Evolutionary conservation across 2,888 invertebrate species (phyloP).

Genomic region (Cyclophora albipunctata): DNA sequence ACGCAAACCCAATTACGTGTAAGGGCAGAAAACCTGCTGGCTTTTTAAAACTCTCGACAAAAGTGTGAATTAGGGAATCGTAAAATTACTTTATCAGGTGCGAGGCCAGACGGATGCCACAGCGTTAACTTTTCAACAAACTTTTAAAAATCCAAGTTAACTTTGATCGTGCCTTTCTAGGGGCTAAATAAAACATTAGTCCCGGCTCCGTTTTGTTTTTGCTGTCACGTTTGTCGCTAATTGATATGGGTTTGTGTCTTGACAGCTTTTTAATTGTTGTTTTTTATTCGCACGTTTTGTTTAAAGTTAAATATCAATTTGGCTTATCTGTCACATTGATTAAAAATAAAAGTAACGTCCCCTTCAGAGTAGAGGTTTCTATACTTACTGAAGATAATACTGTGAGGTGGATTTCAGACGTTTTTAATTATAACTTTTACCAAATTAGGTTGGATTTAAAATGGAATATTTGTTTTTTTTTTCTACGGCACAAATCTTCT

Average conservation of each 20-base stretch:
- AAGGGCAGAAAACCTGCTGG: conserved; percentile 46
- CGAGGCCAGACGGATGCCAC: conserved; percentile 53
- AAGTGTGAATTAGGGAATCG: conserved; percentile 69
- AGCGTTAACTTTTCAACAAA: conserved; percentile 55
- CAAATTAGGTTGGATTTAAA: no score
- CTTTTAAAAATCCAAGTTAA: conserved; percentile 73
- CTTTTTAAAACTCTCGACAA: conserved; percentile 68
- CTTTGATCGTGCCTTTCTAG: conserved; percentile 43
- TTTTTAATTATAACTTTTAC: no score
- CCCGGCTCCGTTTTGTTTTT: conserved; percentile 48
- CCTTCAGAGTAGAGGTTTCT: no score
- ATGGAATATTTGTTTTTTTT: no score
- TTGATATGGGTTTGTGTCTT: conserved; percentile 57
- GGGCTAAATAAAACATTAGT: conserved; percentile 64
- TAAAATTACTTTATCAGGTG: conserved; percentile 70
- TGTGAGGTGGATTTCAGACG: no score
- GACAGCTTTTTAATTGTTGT: conserved; percentile 41
- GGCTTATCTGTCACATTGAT: no score
- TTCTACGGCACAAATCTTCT: no score
- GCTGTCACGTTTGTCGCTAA: conserved; percentile 48
- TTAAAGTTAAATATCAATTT: no score
- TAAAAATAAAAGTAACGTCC: no score
- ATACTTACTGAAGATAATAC: no score
- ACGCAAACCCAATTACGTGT: conserved; percentile 53
- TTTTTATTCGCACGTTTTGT: conserved; percentile 13